These are phyloP conservation scores for Nymphicus hollandicus DNA, from an alignment of 2,113 vertebrate genomes.

Conservation along the genomic window DNA sequence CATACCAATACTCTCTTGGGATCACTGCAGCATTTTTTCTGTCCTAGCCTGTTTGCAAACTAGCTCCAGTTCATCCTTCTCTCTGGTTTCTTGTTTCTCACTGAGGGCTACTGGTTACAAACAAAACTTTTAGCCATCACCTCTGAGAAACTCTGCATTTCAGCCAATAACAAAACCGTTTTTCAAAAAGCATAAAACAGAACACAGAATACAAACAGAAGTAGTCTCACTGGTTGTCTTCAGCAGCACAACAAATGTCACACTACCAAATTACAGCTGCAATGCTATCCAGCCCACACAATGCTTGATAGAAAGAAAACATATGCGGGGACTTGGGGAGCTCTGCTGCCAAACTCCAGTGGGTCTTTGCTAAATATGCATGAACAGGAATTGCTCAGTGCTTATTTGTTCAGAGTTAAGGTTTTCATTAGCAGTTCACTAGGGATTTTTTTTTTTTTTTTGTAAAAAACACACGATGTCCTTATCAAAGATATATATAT, in stretches of 20 bases:
- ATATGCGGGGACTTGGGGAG: rapidly evolving
- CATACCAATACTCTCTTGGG: neutral
- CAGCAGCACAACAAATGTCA: neutral
- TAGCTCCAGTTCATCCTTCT: neutral
- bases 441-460: no score
- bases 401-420: neutral
- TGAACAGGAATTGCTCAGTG: neutral
- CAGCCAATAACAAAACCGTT: neutral
- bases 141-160: neutral
- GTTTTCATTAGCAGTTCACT: neutral
- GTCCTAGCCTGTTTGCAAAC: neutral
- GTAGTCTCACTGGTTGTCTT: neutral
- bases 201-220: neutral
- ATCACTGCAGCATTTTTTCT: neutral
- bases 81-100: neutral
- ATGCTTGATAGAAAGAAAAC: neutral
- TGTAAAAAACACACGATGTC: neutral
- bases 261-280: rapidly evolving
- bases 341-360: neutral
- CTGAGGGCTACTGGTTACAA: neutral
- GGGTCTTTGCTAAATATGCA: neutral
- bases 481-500: neutral
- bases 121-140: neutral
- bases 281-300: neutral
- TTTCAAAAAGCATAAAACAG: neutral